Evolutionary conservation across 2,113 vertebrate species (phyloP).

Genomic region (Theristicus caerulescens): DNA sequence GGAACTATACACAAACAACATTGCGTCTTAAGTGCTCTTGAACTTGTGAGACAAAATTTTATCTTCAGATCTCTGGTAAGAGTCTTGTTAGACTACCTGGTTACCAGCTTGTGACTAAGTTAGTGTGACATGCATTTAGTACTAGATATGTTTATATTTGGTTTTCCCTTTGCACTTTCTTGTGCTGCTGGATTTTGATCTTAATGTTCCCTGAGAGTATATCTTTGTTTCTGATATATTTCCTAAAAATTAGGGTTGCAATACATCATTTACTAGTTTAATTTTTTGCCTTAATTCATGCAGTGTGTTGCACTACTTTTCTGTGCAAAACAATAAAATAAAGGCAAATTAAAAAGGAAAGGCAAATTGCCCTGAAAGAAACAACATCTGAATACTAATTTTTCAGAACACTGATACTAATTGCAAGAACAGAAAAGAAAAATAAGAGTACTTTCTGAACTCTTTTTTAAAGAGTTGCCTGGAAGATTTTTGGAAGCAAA

Average conservation of each 20-base stretch:
- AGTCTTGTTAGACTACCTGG: not conserved
- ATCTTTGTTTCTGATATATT: not conserved
- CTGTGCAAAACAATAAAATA: not conserved
- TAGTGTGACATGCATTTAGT: not conserved
- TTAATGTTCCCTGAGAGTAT: not conserved
- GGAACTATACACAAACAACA: not conserved
- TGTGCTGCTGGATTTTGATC: not conserved
- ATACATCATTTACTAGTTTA: not conserved
- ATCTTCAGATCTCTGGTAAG: not conserved
- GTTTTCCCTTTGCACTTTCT: not conserved
- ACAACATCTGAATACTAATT: not conserved
- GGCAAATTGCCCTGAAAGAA: not conserved
- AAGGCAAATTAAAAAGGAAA: not conserved
- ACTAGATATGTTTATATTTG: not conserved
- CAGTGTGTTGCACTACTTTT: not conserved
- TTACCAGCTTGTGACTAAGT: not conserved
- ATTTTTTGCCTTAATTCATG: not conserved
- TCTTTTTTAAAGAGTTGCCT: conserved; percentile 9
- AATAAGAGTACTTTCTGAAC: not conserved
- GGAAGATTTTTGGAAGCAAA: conserved; percentile 55
- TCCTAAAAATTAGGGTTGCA: not conserved
- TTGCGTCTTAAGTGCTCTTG: not conserved
- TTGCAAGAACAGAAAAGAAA: not conserved
- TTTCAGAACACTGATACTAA: not conserved
- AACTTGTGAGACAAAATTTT: not conserved